These are phyloP conservation scores for Drosophila ustulata DNA, from an alignment of 2,888 invertebrate species.

Conservation along the genomic window DNA sequence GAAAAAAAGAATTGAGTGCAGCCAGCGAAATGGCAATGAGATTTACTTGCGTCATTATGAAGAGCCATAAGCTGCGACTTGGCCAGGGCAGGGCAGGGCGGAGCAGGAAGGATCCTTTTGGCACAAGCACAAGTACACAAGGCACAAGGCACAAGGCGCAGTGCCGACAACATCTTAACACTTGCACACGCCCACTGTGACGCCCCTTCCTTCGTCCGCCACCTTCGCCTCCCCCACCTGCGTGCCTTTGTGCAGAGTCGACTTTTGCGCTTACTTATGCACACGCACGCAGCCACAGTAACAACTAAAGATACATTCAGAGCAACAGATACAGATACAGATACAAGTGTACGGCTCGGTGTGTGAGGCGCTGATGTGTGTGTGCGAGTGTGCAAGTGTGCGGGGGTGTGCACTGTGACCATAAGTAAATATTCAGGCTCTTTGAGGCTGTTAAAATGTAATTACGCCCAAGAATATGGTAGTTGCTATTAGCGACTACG, in stretches of 20 bases:
- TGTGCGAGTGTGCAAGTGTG: constrained; percentile 15
- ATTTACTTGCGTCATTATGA: constrained; percentile 75
- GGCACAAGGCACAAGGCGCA: not conserved
- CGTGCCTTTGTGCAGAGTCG: constrained; percentile 12
- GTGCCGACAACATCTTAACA: constrained; percentile 62
- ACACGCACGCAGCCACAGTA: constrained; percentile 49
- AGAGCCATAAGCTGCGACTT: constrained; percentile 57
- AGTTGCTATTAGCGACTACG: constrained; percentile 79
- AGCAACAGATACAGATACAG: constrained; percentile 13
- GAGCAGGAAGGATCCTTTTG: constrained; percentile 31
- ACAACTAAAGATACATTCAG: constrained; percentile 15
- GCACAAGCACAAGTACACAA: constrained; percentile 32
- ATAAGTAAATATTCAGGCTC: constrained; percentile 72
- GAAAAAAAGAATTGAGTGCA: constrained; percentile 66
- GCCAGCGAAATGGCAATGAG: constrained; percentile 76
- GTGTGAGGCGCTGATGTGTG: constrained; percentile 10
- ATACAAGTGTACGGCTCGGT: constrained; percentile 32
- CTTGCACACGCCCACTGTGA: constrained; percentile 57
- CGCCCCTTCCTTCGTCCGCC: not conserved
- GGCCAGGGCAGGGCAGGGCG: not conserved
- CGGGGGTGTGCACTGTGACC: constrained; percentile 30
- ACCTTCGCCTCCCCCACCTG: not conserved
- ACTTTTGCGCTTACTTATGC: constrained; percentile 51
- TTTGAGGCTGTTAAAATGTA: constrained; percentile 78
- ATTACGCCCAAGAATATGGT: constrained; percentile 67